Percentiles rank a stretch among this genome's conserved stretches.
Conservation (phyloP, 2,113 vertebrate genomes). For the Anser brachyrhynchus region DNA sequence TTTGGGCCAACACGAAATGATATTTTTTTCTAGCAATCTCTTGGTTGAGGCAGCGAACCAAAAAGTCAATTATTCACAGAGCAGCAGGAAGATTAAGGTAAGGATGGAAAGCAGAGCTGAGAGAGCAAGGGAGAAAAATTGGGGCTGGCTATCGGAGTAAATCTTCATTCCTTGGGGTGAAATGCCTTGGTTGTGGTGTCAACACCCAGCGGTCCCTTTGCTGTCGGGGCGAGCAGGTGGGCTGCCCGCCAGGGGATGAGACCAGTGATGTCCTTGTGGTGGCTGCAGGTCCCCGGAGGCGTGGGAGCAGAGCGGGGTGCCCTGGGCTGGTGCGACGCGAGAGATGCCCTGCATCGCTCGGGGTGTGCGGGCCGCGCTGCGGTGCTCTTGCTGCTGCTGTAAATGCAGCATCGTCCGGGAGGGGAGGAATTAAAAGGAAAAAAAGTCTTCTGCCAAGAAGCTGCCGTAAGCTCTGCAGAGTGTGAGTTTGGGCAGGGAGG, state of each 20-base stretch:
- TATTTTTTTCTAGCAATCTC: conserved; percentile 23
- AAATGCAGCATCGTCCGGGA: conserved; percentile 7
- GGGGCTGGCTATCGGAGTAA: neutral
- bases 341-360: neutral
- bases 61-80: conserved; percentile 57
- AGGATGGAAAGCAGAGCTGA: conserved; percentile 23
- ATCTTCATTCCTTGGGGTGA: neutral
- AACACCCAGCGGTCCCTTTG: neutral
- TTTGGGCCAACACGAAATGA: conserved; percentile 47
- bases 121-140: conserved; percentile 11
- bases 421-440: neutral
- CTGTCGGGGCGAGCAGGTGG: rapidly evolving
- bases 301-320: neutral
- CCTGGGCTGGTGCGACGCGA: neutral
- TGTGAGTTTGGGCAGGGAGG: conserved; percentile 45
- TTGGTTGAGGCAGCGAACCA: conserved; percentile 67
- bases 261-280: neutral
- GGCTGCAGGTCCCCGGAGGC: rapidly evolving
- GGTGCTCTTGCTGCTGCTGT: neutral
- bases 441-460: conserved; percentile 43
- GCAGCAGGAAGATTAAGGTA: conserved; percentile 51
- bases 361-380: rapidly evolving
- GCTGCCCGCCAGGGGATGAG: neutral
- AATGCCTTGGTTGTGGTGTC: rapidly evolving
- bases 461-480: conserved; percentile 34